phyloP scores from a whole-genome alignment of 2,797 vertebrate genomes.

The Enteromius trimaculatus region DNA sequence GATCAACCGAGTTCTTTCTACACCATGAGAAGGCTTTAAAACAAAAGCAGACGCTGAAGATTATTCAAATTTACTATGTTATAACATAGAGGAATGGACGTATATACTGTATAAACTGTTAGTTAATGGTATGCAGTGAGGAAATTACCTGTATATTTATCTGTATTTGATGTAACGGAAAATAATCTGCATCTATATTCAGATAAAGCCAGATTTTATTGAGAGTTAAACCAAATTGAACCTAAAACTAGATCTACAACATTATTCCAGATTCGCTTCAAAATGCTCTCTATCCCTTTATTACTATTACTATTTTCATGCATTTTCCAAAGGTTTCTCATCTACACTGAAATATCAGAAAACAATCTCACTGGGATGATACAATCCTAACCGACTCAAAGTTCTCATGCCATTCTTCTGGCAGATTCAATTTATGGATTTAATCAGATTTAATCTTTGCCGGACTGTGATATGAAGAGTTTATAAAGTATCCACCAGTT shows the following conservation, averaged over 20 bases:
- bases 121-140: neutral
- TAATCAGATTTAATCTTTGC: neutral
- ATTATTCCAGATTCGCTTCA: neutral
- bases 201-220: neutral
- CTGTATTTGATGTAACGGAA: slow-evolving; percentile 7
- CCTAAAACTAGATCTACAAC: neutral
- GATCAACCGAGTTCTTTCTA: neutral
- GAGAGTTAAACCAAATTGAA: neutral
- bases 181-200: neutral
- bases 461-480: neutral
- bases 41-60: slow-evolving; percentile 1
- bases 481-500: neutral
- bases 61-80: neutral
- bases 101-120: neutral
- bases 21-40: neutral
- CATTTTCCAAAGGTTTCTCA: neutral
- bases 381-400: neutral
- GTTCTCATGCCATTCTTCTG: neutral
- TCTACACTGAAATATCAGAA: neutral
- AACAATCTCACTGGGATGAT: neutral
- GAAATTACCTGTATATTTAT: neutral
- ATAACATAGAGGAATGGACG: neutral
- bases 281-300: neutral
- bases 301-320: neutral
- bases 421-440: neutral